Evolutionary conservation across 1,140 invertebrate species (phyloP).

Genomic region (Cherax quadricarinatus): DNA sequence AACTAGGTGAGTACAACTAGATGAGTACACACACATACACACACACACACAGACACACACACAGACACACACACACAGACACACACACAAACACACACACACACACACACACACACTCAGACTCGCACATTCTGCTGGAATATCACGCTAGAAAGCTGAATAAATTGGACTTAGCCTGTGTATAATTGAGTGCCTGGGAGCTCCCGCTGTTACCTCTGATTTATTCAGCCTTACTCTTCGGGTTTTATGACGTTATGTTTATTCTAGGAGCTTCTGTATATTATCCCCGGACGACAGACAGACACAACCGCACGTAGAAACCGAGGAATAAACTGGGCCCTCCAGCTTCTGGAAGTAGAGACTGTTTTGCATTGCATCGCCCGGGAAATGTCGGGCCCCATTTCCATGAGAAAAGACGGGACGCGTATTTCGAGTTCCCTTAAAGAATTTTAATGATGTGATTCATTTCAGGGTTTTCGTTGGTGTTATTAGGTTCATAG

Average conservation of each 20-base stretch:
- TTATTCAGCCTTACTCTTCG: conserved; percentile 48
- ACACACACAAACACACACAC: neutral
- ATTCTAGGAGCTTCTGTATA: conserved; percentile 64
- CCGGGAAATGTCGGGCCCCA: neutral
- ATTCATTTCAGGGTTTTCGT: conserved; percentile 49
- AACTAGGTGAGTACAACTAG: too few species aligned
- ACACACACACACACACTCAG: neutral
- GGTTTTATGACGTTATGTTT: conserved; percentile 64
- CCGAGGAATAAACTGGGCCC: too few species aligned
- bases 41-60: neutral
- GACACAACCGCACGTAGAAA: neutral
- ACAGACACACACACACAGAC: neutral
- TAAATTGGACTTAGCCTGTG: conserved; percentile 44
- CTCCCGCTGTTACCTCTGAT: conserved; percentile 38
- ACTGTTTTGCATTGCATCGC: neutral
- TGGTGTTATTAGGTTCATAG: conserved; percentile 48
- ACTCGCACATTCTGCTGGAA: neutral
- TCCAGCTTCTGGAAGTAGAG: neutral
- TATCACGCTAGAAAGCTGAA: conserved; percentile 24
- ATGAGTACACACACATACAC: neutral
- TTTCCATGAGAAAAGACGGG: neutral
- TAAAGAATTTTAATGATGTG: conserved; percentile 60
- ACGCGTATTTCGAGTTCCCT: conserved; percentile 31
- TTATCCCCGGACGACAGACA: conserved; percentile 26
- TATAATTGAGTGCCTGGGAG: conserved; percentile 51